Percentiles rank a stretch among this genome's conserved stretches.
phyloP scores from a whole-genome alignment of 2,113 vertebrate species.

The Colistium nudipinnis region DNA sequence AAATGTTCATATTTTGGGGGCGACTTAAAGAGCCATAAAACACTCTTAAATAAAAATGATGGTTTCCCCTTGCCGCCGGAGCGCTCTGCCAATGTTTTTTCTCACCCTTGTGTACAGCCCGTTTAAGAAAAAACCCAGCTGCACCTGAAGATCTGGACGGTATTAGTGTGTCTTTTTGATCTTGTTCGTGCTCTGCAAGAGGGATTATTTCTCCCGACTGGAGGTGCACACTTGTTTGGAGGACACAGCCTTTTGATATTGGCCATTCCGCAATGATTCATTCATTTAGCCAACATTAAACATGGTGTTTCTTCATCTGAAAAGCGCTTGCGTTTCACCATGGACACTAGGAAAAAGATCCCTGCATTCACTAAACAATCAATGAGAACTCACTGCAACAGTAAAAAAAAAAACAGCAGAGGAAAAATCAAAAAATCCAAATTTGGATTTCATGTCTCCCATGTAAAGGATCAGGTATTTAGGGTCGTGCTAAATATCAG shows the following conservation, averaged over 20 bases:
- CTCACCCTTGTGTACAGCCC: background rate
- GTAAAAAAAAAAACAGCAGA: background rate
- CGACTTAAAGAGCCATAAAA: slow-evolving; percentile 47
- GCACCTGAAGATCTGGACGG: slow-evolving; percentile 62
- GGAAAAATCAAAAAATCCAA: background rate
- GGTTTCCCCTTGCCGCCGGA: slow-evolving; percentile 21
- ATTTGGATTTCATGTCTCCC: background rate
- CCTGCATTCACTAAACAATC: background rate
- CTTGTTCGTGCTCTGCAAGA: slow-evolving; percentile 34
- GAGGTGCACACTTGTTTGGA: slow-evolving; percentile 38
- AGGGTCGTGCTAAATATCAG: too few species aligned
- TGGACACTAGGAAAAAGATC: slow-evolving; percentile 12
- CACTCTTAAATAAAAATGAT: slow-evolving; percentile 27
- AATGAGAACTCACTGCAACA: background rate
- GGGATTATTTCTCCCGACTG: slow-evolving; percentile 43
- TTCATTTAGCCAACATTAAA: slow-evolving; percentile 39
- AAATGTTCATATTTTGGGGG: slow-evolving; percentile 42
- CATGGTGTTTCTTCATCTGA: slow-evolving; percentile 17
- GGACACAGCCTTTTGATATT: slow-evolving; percentile 42
- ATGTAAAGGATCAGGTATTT: background rate
- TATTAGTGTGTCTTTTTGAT: slow-evolving; percentile 54
- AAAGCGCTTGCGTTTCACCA: slow-evolving; percentile 16
- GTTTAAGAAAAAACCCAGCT: slow-evolving; percentile 8
- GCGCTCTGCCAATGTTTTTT: slow-evolving; percentile 1
- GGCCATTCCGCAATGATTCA: slow-evolving; percentile 39